Percentiles rank a stretch among this genome's conserved stretches.
Conservation (phyloP, 2,113 vertebrate species). For the Xyrauchen texanus region DNA sequence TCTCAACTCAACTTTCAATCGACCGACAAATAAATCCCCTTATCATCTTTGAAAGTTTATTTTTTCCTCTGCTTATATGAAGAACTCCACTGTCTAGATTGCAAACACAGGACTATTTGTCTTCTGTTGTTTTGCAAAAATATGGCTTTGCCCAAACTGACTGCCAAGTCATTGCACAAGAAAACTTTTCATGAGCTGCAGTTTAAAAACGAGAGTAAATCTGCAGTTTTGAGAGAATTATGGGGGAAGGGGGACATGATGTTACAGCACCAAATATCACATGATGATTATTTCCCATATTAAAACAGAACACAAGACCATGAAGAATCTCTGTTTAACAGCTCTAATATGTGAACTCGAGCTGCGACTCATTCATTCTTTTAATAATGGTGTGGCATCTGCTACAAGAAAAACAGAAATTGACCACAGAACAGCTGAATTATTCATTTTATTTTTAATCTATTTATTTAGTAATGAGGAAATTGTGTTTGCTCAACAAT, state of each 20-base stretch:
- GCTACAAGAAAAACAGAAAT: neutral
- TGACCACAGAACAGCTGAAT: constrained; percentile 35
- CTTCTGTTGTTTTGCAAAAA: neutral
- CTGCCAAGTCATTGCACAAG: neutral
- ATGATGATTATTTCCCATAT: neutral
- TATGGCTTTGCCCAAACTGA: neutral
- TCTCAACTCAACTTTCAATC: neutral
- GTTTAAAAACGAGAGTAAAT: neutral
- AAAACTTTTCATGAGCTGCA: neutral
- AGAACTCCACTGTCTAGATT: neutral
- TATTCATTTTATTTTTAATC: constrained; percentile 60
- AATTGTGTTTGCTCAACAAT: constrained; percentile 72
- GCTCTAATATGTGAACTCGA: neutral
- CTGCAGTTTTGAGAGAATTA: neutral
- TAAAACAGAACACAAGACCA: neutral
- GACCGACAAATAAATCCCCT: neutral
- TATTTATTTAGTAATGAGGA: constrained; percentile 49
- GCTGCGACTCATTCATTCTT: constrained; percentile 20
- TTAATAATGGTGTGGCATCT: constrained; percentile 7
- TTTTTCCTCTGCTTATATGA: no score
- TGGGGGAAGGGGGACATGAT: neutral
- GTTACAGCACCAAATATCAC: neutral
- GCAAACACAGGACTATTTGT: neutral
- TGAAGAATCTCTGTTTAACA: neutral
- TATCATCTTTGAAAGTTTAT: neutral